Percentiles rank a stretch among this genome's conserved stretches.
phyloP scores from a whole-genome alignment of 2,797 vertebrate genomes.

The Oreochromis grahami region DNA sequence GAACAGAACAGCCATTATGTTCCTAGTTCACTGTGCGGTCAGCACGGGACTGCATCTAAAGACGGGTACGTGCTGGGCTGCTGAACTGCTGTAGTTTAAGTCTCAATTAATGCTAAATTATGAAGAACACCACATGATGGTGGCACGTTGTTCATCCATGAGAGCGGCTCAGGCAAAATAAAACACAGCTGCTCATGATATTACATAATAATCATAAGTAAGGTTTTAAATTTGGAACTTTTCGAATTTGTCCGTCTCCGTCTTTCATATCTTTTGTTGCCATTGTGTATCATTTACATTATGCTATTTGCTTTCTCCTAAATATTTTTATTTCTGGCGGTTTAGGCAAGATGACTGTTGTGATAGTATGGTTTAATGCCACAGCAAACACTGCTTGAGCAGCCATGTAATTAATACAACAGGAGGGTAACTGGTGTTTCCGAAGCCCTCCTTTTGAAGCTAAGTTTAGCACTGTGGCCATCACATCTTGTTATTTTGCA shows the following conservation, averaged over 20 bases:
- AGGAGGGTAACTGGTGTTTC: background rate
- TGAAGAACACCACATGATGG: background rate
- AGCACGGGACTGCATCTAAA: conserved; percentile 19
- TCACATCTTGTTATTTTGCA: background rate
- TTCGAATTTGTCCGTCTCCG: background rate
- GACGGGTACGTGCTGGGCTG: background rate
- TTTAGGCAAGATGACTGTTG: background rate
- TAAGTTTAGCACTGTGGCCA: background rate
- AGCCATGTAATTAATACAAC: background rate
- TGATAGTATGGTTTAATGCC: background rate
- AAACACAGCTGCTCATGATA: background rate
- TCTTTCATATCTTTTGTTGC: background rate
- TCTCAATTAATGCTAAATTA: background rate
- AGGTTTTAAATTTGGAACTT: background rate
- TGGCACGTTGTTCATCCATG: background rate
- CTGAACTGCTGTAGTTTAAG: background rate
- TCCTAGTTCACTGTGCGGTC: conserved; percentile 64
- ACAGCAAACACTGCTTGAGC: background rate
- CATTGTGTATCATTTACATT: background rate
- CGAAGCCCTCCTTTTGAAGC: background rate
- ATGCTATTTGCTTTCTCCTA: background rate
- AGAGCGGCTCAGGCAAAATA: background rate
- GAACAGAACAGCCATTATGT: conserved; percentile 70
- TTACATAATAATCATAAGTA: background rate
- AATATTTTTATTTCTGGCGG: background rate